Evolutionary conservation across 2,888 invertebrate species (phyloP).

Genomic region (Pemphredon lugubris): DNA sequence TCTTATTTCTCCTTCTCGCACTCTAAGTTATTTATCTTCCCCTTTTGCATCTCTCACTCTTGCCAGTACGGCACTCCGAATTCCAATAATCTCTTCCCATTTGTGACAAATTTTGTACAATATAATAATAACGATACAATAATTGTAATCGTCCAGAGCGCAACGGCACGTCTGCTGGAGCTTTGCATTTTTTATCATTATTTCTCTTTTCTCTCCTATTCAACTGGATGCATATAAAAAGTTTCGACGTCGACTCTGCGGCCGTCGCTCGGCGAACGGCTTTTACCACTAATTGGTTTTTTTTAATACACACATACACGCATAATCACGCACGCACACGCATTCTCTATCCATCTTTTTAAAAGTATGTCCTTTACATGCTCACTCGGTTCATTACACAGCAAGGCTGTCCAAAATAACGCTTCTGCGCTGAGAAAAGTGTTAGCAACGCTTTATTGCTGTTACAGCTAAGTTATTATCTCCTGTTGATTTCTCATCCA

Average conservation of each 20-base stretch:
- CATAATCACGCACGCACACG: conserved; percentile 11
- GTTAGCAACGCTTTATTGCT: conserved; percentile 30
- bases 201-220: conserved; percentile 41
- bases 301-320: conserved; percentile 23
- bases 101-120: conserved; percentile 69
- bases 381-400: conserved; percentile 19
- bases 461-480: too few relatives aligned
- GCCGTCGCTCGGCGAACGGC: conserved; percentile 61
- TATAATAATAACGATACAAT: conserved; percentile 56
- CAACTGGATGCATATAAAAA: conserved; percentile 71
- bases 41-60: conserved; percentile 27
- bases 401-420: conserved; percentile 36
- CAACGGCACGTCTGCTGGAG: conserved; percentile 33
- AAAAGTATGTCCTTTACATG: conserved; percentile 22
- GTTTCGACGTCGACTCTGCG: conserved; percentile 50
- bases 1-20: too few relatives aligned
- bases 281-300: conserved; percentile 36
- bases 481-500: too few relatives aligned
- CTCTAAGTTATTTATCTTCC: conserved; percentile 1
- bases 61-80: conserved; percentile 21
- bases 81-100: conserved; percentile 44
- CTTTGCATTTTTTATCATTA: conserved; percentile 35
- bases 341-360: conserved; percentile 22
- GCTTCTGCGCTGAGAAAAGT: conserved; percentile 53
- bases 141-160: conserved; percentile 38